Conservation (phyloP, 2,888 invertebrate species). For the Julus scanicus region DNA sequence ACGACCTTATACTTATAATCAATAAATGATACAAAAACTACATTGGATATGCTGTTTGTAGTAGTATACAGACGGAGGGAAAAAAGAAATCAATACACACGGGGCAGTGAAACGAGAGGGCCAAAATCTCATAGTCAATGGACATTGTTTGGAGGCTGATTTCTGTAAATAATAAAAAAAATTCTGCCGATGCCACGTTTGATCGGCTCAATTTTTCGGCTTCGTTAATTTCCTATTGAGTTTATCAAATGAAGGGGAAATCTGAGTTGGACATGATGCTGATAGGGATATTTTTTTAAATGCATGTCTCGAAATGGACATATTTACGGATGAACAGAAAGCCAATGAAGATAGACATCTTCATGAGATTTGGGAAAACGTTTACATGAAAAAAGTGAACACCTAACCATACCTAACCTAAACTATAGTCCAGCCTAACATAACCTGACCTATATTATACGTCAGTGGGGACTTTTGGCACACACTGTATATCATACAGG, state of each 20-base stretch:
- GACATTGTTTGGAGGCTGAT: constrained; percentile 43
- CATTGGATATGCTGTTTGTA: not conserved
- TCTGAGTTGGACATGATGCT: constrained; percentile 27
- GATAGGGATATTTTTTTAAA: not conserved
- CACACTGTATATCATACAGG: too few species aligned
- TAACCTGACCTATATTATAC: too few species aligned
- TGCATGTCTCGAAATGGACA: not conserved
- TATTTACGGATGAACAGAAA: not conserved
- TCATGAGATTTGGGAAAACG: too few species aligned
- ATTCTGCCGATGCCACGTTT: constrained; percentile 29
- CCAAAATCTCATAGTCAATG: constrained; percentile 25
- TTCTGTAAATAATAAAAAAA: constrained; percentile 38
- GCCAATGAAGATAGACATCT: too few species aligned
- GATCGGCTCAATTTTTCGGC: constrained; percentile 28
- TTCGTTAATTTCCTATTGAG: constrained; percentile 36
- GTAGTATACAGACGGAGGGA: not conserved
- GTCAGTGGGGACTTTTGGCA: too few species aligned
- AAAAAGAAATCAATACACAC: constrained; percentile 23
- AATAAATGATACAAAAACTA: constrained; percentile 43
- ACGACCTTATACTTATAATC: constrained; percentile 12
- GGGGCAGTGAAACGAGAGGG: not conserved
- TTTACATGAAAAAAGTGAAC: too few species aligned
- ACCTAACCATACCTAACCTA: too few species aligned
- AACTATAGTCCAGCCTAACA: too few species aligned
- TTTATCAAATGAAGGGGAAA: constrained; percentile 17